A percentile compares a stretch with the other conserved stretches of the same genome.
Evolutionary conservation across 2,888 invertebrate genomes (phyloP).

Genomic region (Xanthia togata): DNA sequence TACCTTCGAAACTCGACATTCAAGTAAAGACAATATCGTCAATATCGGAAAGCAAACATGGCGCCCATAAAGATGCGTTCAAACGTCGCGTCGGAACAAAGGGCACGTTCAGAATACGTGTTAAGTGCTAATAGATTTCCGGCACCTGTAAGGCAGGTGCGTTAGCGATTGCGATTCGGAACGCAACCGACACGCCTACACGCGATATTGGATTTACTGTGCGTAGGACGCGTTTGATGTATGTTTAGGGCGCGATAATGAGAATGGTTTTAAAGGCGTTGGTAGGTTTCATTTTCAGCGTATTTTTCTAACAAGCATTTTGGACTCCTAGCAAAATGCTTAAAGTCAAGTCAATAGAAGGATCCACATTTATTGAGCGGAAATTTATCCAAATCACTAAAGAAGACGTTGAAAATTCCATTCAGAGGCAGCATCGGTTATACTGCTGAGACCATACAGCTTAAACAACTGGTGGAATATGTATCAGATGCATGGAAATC

Average conservation of each 20-base stretch:
- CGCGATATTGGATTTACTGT: slow-evolving; percentile 71
- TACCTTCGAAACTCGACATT: slow-evolving; percentile 58
- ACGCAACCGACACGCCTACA: slow-evolving; percentile 71
- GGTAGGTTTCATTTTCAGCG: background rate
- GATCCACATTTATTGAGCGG: background rate
- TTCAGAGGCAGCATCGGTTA: background rate
- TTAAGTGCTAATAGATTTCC: slow-evolving; percentile 82
- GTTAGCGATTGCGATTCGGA: slow-evolving; percentile 71
- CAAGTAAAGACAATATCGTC: slow-evolving; percentile 59
- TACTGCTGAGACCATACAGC: background rate
- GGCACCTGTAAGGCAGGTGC: slow-evolving; percentile 87
- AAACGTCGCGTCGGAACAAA: slow-evolving; percentile 69
- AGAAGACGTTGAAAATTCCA: background rate
- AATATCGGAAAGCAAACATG: slow-evolving; percentile 62
- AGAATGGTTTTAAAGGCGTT: slow-evolving; percentile 23
- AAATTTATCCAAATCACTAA: background rate
- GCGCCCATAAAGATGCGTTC: slow-evolving; percentile 65
- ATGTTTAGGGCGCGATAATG: slow-evolving; percentile 20
- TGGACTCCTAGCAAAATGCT: background rate
- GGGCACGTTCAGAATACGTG: slow-evolving; percentile 69
- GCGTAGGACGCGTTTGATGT: slow-evolving; percentile 50
- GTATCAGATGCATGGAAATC: slow-evolving; percentile 13
- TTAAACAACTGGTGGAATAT: slow-evolving; percentile 12
- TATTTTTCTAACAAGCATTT: background rate
- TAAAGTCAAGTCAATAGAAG: background rate